phyloP scores from a whole-genome alignment of 2,888 invertebrate species.

The Chymomyza amoena region DNA sequence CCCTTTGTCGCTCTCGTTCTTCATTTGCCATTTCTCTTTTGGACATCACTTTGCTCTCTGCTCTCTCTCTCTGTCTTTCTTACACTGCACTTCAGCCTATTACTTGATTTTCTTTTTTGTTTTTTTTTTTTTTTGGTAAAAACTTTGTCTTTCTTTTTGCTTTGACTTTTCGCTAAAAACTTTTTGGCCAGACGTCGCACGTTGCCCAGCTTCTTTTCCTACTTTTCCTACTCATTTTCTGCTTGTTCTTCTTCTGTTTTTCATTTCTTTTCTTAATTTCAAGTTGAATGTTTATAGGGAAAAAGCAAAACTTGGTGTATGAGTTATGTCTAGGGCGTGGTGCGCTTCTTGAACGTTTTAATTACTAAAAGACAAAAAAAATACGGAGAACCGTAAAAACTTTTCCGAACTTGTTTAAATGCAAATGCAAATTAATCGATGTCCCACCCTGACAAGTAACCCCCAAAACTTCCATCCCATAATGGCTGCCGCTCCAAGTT shows the following conservation, averaged over 20 bases:
- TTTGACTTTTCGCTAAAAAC: constrained; percentile 50
- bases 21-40: not conserved
- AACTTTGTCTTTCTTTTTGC: constrained; percentile 63
- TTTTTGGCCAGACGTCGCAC: not conserved
- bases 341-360: constrained; percentile 67
- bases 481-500: not conserved
- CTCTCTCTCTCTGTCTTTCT: constrained; percentile 8
- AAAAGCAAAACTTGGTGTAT: not conserved
- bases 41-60: not conserved
- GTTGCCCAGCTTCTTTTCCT: constrained; percentile 37
- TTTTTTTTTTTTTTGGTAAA: constrained; percentile 16
- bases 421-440: constrained; percentile 69
- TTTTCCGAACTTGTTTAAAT: constrained; percentile 15
- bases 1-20: not conserved
- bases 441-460: constrained; percentile 27
- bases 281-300: constrained; percentile 45
- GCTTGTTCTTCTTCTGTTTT: constrained; percentile 12
- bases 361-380: constrained; percentile 55
- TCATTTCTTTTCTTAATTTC: constrained; percentile 20
- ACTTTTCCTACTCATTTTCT: constrained; percentile 36
- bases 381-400: not conserved
- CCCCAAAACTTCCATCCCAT: not conserved
- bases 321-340: constrained; percentile 47
- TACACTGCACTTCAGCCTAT: constrained; percentile 42
- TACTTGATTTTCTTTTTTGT: constrained; percentile 45